A percentile compares a stretch with the other conserved stretches of the same genome.
These are phyloP conservation scores for Toxotes lorentzi DNA, from an alignment of 2,797 vertebrate genomes.

Conservation along the genomic window DNA sequence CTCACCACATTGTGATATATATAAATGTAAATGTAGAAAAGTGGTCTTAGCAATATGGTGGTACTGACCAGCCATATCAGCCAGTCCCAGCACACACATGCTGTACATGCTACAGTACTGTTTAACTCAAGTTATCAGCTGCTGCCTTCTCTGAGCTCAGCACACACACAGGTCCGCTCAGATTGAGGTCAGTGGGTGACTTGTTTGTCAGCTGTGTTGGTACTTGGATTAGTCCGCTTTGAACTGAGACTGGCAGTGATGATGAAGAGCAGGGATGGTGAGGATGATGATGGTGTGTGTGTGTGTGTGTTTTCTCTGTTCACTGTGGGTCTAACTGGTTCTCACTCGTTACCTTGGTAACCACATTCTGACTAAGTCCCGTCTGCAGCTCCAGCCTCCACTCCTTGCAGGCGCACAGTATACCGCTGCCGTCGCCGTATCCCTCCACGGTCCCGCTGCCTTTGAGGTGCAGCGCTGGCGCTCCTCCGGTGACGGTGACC, in stretches of 20 bases:
- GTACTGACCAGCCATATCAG: not conserved
- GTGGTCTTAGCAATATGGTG: not conserved
- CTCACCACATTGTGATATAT: no score
- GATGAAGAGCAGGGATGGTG: slow-evolving; percentile 33
- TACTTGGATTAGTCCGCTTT: slow-evolving; percentile 1
- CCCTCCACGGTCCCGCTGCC: slow-evolving; percentile 70
- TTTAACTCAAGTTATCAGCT: slow-evolving; percentile 3
- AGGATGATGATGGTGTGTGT: slow-evolving; percentile 30
- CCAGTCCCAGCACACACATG: not conserved
- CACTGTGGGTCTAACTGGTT: slow-evolving; percentile 24
- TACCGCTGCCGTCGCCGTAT: slow-evolving; percentile 61
- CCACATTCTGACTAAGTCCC: slow-evolving; percentile 95
- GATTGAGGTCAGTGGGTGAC: slow-evolving; percentile 74
- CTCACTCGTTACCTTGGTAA: slow-evolving; percentile 92
- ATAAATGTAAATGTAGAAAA: not conserved
- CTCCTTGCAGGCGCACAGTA: slow-evolving; percentile 88
- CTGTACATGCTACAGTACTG: not conserved
- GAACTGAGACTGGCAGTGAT: slow-evolving; percentile 10
- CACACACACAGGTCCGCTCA: slow-evolving; percentile 18
- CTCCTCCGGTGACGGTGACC: slow-evolving; percentile 36
- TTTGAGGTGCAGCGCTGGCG: slow-evolving; percentile 49
- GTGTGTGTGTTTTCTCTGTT: not conserved
- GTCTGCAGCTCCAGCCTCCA: slow-evolving; percentile 92
- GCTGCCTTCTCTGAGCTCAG: not conserved
- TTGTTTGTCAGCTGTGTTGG: slow-evolving; percentile 51